Percentiles rank a stretch among this genome's conserved stretches.
Conservation (phyloP, 2,797 vertebrate species). For the Miichthys miiuy region DNA sequence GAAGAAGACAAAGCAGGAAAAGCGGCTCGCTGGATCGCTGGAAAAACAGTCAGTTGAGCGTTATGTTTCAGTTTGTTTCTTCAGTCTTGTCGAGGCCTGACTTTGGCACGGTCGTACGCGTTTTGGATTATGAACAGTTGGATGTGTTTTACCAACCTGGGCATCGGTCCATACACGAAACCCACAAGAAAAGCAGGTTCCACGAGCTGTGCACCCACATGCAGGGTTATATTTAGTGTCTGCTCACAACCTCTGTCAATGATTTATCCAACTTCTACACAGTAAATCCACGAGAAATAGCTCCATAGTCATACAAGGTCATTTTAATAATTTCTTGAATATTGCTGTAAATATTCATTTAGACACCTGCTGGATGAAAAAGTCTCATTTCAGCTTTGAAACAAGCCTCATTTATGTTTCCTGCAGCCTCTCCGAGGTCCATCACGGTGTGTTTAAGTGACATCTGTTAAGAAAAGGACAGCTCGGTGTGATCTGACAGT, state of each 20-base stretch:
- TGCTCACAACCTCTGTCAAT: constrained; percentile 22
- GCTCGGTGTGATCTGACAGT: neutral
- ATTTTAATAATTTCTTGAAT: too few species aligned
- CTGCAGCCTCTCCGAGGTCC: neutral
- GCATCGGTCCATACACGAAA: constrained; percentile 49
- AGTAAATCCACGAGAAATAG: too few species aligned
- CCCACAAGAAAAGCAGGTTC: constrained; percentile 50
- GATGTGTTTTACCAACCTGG: constrained; percentile 43
- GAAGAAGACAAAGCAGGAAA: constrained; percentile 23
- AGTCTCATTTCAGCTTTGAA: neutral
- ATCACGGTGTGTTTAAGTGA: neutral
- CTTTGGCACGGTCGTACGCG: constrained; percentile 22
- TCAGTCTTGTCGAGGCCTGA: constrained; percentile 19
- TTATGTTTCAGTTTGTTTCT: constrained; percentile 13
- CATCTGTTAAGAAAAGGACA: constrained; percentile 29
- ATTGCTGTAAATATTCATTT: too few species aligned
- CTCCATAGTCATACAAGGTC: too few species aligned
- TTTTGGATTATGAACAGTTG: constrained; percentile 46
- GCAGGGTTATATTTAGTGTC: constrained; percentile 56
- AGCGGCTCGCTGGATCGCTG: neutral
- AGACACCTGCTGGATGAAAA: too few species aligned
- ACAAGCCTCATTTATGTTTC: neutral
- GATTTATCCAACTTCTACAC: too few species aligned
- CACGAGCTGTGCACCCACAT: constrained; percentile 39
- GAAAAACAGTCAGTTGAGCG: constrained; percentile 8